These are phyloP conservation scores for Cherax destructor DNA, from an alignment of 1,140 invertebrate species.

Conservation along the genomic window DNA sequence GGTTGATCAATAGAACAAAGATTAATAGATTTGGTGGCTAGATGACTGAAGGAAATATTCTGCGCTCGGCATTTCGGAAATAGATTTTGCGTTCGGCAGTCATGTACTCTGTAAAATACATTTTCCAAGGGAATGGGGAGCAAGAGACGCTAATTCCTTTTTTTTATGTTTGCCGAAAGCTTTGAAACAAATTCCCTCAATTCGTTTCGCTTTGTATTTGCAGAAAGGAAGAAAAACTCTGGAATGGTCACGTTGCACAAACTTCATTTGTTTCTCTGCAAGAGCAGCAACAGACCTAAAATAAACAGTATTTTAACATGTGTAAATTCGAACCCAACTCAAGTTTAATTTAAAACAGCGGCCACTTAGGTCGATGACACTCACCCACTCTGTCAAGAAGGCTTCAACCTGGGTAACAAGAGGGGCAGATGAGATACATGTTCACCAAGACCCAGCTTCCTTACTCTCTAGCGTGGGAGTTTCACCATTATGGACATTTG, in stretches of 20 bases:
- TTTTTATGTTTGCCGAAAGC: background rate
- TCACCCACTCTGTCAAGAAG: background rate
- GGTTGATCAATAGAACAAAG: too few relatives aligned
- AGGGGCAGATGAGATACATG: background rate
- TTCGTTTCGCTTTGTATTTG: too few relatives aligned
- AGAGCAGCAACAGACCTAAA: background rate
- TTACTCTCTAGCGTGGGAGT: background rate
- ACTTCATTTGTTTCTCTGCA: background rate
- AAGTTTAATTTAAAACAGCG: conserved; percentile 12
- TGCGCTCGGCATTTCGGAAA: too few relatives aligned
- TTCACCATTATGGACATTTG: background rate
- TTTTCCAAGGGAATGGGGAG: too few relatives aligned
- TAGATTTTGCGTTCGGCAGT: too few relatives aligned
- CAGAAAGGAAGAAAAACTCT: background rate
- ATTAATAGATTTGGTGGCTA: too few relatives aligned
- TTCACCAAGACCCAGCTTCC: background rate
- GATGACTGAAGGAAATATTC: too few relatives aligned
- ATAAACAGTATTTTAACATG: background rate
- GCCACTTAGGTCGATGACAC: background rate
- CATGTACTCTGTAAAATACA: too few relatives aligned
- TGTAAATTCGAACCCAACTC: background rate
- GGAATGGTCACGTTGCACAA: background rate
- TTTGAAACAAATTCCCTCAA: background rate
- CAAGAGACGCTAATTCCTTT: background rate
- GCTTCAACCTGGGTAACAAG: background rate